Evolutionary conservation across 1,140 invertebrate species (phyloP).

Genomic region (Uloborus diversus): DNA sequence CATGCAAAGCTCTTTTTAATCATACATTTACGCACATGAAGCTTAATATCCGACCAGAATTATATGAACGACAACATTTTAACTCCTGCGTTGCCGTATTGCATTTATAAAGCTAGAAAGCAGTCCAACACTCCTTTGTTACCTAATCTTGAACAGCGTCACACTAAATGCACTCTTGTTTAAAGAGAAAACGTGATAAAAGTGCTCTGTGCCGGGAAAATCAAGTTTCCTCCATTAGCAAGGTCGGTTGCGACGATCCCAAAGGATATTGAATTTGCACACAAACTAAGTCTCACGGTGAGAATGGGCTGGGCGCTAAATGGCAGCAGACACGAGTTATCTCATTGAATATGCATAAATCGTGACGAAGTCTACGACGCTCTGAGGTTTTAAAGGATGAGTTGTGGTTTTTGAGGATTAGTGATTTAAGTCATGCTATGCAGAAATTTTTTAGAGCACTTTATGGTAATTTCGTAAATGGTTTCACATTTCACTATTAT

Average conservation of each 20-base stretch:
- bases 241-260: constrained; percentile 6
- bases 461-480: no score
- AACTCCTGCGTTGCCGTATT: background rate
- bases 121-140: background rate
- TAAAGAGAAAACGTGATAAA: constrained; percentile 29
- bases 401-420: background rate
- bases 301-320: constrained; percentile 4
- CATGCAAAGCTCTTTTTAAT: no score
- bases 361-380: background rate
- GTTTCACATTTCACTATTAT: background rate
- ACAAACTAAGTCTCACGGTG: constrained; percentile 14
- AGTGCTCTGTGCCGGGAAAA: background rate
- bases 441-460: no score
- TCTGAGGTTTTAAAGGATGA: background rate
- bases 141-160: background rate
- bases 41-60: no score
- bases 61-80: no score
- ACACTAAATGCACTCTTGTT: no score
- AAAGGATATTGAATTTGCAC: constrained; percentile 30
- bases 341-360: constrained; percentile 20
- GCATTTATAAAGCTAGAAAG: background rate
- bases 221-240: constrained; percentile 17
- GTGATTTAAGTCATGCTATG: background rate
- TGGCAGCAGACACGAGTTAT: background rate
- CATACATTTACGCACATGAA: no score